A percentile compares a stretch with the other conserved stretches of the same genome.
Evolutionary conservation across 2,113 vertebrate species (phyloP).

Genomic region (Salvator merianae): DNA sequence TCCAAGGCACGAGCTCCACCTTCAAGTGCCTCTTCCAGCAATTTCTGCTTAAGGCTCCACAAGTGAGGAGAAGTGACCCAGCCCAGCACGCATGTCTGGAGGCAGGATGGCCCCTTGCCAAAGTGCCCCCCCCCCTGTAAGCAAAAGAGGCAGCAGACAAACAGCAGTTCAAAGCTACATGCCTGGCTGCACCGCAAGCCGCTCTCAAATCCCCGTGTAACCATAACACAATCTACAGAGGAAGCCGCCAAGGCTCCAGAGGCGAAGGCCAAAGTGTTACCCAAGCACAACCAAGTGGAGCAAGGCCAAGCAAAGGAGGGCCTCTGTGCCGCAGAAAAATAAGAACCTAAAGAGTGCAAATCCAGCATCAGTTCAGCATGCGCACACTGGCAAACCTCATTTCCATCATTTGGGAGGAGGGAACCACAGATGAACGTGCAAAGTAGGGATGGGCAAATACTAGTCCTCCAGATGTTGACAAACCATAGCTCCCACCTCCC

Average conservation of each 20-base stretch:
- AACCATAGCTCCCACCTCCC: too few species aligned
- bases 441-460: too few species aligned
- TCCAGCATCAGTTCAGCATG: neutral
- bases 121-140: too few species aligned
- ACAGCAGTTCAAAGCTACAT: neutral
- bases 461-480: too few species aligned
- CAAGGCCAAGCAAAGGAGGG: neutral
- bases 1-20: too few species aligned
- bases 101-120: too few species aligned
- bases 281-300: neutral
- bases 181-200: neutral
- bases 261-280: neutral
- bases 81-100: too few species aligned
- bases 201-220: neutral
- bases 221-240: neutral
- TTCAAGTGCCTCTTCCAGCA: neutral
- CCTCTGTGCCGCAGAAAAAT: too few species aligned
- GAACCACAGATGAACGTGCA: too few species aligned
- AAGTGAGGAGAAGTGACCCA: neutral
- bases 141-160: neutral
- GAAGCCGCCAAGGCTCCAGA: neutral
- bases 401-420: too few species aligned
- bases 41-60: neutral
- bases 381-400: neutral
- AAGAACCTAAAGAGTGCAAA: too few species aligned